Percentiles rank a stretch among this genome's conserved stretches.
Conservation (phyloP, 2,797 vertebrate genomes). For the Crax fasciolata region DNA sequence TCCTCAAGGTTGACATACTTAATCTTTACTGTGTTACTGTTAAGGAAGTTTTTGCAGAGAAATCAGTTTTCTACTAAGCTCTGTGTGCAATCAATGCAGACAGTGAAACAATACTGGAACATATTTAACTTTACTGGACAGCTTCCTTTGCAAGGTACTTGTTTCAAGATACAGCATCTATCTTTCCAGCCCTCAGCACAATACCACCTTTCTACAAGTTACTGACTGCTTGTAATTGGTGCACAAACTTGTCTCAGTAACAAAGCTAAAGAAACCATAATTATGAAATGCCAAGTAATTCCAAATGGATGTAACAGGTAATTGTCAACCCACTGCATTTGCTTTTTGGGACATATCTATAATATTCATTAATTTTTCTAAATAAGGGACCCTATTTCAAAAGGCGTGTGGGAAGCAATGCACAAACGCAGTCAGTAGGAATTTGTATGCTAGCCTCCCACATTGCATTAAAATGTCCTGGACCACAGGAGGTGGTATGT, state of each 20-base stretch:
- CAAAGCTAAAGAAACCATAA: neutral
- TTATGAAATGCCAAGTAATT: neutral
- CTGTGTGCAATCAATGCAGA: neutral
- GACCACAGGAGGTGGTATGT: constrained; percentile 37
- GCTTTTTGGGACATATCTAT: constrained; percentile 3
- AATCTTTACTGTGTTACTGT: neutral
- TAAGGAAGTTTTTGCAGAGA: neutral
- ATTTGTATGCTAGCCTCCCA: constrained; percentile 58
- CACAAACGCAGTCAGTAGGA: constrained; percentile 48
- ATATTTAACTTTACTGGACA: neutral
- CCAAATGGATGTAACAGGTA: constrained; percentile 1
- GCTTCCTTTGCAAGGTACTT: neutral
- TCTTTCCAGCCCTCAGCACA: neutral
- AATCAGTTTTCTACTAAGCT: neutral
- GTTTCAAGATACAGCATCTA: neutral
- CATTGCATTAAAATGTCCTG: constrained; percentile 42
- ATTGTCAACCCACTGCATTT: constrained; percentile 35
- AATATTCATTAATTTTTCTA: constrained; percentile 3
- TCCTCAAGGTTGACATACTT: neutral
- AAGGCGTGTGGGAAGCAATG: constrained; percentile 45
- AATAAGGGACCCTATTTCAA: constrained; percentile 37
- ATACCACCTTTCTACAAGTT: rapidly evolving
- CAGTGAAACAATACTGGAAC: neutral
- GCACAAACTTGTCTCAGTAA: neutral
- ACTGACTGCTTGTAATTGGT: neutral